Conservation (phyloP, 2,113 vertebrate genomes). For the Zapornia atra region DNA sequence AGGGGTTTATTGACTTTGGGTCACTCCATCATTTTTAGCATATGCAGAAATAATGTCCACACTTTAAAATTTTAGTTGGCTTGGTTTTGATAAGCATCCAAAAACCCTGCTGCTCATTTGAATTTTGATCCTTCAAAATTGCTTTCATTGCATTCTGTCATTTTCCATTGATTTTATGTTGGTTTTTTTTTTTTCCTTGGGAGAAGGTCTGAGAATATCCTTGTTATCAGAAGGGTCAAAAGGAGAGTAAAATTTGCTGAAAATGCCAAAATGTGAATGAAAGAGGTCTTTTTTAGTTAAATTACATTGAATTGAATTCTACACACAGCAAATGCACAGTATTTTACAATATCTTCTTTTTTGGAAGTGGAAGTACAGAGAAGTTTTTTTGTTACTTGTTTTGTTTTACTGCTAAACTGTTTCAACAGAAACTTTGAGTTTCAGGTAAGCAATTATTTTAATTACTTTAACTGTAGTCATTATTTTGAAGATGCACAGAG, state of each 20-base stretch:
- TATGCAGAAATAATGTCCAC: accelerated
- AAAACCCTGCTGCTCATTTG: slow-evolving; percentile 1
- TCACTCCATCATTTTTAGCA: neutral
- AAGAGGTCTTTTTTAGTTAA: neutral
- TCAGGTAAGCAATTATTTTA: neutral
- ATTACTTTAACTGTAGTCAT: neutral
- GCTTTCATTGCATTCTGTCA: slow-evolving; percentile 50
- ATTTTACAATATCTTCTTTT: neutral
- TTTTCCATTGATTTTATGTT: slow-evolving; percentile 27
- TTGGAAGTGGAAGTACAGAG: neutral
- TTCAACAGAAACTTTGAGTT: neutral
- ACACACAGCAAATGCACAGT: neutral
- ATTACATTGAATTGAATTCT: neutral
- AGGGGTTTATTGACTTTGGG: neutral
- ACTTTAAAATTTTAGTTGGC: neutral
- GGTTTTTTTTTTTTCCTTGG: neutral
- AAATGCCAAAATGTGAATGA: neutral
- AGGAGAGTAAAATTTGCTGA: slow-evolving; percentile 2
- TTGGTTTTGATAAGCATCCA: slow-evolving; percentile 28
- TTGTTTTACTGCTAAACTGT: neutral
- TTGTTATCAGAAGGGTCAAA: slow-evolving; percentile 41
- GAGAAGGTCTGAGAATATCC: neutral
- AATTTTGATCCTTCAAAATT: slow-evolving; percentile 34
- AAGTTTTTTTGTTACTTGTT: neutral
- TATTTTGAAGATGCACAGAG: neutral